phyloP scores from a whole-genome alignment of 2,113 vertebrate genomes.

The Marmota flaviventris region DNA sequence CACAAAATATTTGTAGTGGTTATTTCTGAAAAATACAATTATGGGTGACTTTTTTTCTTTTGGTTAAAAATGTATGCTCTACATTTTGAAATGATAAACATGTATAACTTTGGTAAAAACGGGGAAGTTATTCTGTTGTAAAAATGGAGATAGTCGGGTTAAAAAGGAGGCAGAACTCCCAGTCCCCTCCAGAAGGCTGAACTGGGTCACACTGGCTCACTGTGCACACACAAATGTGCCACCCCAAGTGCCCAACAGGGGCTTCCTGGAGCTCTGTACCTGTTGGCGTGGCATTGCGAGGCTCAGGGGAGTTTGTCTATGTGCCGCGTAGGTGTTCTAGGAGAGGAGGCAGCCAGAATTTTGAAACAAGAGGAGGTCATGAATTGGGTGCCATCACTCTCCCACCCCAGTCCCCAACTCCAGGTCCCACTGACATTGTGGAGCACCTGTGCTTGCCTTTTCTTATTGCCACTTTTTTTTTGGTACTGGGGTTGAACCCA shows the following conservation, averaged over 20 bases:
- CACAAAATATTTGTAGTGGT: neutral
- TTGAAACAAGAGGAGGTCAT: neutral
- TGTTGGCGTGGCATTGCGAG: neutral
- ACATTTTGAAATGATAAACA: neutral
- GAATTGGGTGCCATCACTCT: neutral
- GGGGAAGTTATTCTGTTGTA: neutral
- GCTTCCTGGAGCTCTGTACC: neutral
- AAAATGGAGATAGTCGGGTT: neutral
- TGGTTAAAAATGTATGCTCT: neutral
- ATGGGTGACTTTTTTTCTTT: neutral
- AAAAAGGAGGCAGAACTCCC: neutral
- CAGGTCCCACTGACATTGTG: accelerated
- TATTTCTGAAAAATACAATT: neutral
- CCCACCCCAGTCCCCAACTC: neutral
- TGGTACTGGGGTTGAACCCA: too few relatives aligned
- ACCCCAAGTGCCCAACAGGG: accelerated
- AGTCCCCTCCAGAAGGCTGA: too few relatives aligned
- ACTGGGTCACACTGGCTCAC: neutral
- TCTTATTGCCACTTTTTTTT: too few relatives aligned
- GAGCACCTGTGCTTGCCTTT: neutral
- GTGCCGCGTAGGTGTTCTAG: neutral
- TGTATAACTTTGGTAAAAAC: neutral
- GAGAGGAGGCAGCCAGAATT: neutral
- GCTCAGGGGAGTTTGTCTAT: neutral
- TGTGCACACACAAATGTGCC: neutral